phyloP scores from a whole-genome alignment of 2,113 vertebrate genomes.

The Tauraco erythrolophus region DNA sequence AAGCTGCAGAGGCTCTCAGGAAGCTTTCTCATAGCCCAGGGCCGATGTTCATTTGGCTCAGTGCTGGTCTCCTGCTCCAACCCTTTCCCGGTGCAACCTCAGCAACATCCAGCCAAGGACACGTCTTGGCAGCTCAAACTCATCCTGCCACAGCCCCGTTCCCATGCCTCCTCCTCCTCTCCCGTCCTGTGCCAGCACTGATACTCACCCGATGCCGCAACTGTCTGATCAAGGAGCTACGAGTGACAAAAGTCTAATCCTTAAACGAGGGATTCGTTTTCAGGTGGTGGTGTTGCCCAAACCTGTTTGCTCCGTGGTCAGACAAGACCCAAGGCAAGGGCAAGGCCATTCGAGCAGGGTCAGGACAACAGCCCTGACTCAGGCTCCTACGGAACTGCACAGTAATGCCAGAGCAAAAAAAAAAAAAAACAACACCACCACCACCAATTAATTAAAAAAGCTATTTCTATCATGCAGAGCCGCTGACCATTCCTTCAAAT shows the following conservation, averaged over 20 bases:
- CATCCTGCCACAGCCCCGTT: fast-evolving
- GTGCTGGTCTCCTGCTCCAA: neutral
- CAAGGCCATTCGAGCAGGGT: fast-evolving
- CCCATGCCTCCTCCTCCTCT: neutral
- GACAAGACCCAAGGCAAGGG: neutral
- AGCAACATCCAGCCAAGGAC: neutral
- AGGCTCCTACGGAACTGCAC: neutral
- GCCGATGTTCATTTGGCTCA: fast-evolving
- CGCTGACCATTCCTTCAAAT: neutral
- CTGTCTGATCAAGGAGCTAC: fast-evolving
- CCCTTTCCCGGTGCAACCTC: neutral
- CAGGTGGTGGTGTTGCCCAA: neutral
- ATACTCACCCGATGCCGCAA: neutral
- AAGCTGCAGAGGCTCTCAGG: neutral
- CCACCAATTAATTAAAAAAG: neutral
- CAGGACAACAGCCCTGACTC: neutral
- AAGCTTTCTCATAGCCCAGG: fast-evolving
- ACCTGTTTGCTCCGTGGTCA: fast-evolving
- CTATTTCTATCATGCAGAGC: neutral
- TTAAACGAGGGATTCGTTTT: fast-evolving
- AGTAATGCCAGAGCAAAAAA: neutral
- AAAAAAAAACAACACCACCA: too few relatives aligned
- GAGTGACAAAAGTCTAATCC: neutral
- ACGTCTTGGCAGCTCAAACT: neutral
- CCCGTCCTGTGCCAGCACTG: neutral